Base-by-base conservation (phyloP, 2,113 vertebrate species). In the Salvator merianae region DNA sequence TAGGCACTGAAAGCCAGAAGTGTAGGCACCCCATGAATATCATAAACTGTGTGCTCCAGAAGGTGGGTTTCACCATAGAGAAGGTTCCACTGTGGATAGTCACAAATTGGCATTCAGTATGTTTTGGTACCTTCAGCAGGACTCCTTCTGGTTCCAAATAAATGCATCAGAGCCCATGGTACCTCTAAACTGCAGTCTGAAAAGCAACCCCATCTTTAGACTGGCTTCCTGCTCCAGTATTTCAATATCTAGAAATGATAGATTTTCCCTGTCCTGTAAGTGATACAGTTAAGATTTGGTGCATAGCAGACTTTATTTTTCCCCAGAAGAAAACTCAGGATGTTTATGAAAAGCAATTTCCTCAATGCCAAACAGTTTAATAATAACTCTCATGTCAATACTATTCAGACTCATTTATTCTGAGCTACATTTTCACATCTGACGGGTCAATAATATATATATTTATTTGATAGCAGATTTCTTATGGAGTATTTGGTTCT, bases 311-410 rank as follows among this genome's bases (percentile, higher is more conserved):
- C 84, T 82, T 93, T 84, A 1, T 59, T 59, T 59, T 59, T 20
- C 16, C 16, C 12, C 55, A 84, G 59, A 81, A 79, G 85, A 90
- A 85, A 70, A 14, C 77, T 83, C 84, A 87, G 87, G 88, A 84
- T 91, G 89, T 89, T 94, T 94, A 83, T 94, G 93, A 93, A 94
- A 94, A 91, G 93, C 94, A 95, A 94, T 95, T 94, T 95, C 94
- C 93, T 94, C 90, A 77, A 0, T 89, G 91, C 90, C 87, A 92
- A 86, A 91, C 90, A 88, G 79, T 94, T 94, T 94, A 93, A 94
- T 87, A 87, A 83, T 91, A 94, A 91, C 84, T 84, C 55, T 66
- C 79, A 0, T 2, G 81, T 69, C 79, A 5, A 34, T 83, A 82
- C 86, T 87, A 92, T 84, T 86, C 84, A 82, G 82, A 83, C 91